A percentile compares a stretch with the other conserved stretches of the same genome.
Evolutionary conservation across 1,140 invertebrate genomes (phyloP).

Genomic region (Venustaconcha ellipsiformis): DNA sequence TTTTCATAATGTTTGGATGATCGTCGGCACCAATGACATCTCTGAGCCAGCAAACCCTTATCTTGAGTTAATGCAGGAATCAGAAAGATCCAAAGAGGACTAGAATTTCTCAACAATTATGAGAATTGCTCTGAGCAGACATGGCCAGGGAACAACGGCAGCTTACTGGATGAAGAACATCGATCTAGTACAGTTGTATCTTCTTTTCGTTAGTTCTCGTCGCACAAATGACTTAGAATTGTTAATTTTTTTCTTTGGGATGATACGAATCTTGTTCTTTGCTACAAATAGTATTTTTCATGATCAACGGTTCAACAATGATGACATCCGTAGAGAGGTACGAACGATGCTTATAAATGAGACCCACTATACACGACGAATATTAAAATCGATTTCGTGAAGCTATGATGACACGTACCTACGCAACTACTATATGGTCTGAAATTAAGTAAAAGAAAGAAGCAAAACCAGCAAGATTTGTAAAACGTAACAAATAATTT

Average conservation of each 20-base stretch:
- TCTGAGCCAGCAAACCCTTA: too few relatives aligned
- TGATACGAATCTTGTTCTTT: conserved; percentile 4
- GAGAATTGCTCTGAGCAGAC: conserved; percentile 5
- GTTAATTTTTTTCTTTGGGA: conserved; percentile 8
- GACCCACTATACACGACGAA: conserved; percentile 1
- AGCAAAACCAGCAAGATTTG: too few relatives aligned
- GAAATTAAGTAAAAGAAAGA: too few relatives aligned
- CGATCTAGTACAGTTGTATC: conserved; percentile 13
- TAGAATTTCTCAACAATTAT: conserved; percentile 1
- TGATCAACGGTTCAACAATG: conserved; percentile 10
- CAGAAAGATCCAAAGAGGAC: not conserved
- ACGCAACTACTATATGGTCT: too few relatives aligned
- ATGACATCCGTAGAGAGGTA: conserved; percentile 4
- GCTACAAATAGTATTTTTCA: conserved; percentile 2
- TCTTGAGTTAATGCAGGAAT: too few relatives aligned
- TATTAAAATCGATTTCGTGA: not conserved
- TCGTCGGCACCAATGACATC: too few relatives aligned
- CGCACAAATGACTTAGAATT: conserved; percentile 12
- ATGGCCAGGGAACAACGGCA: conserved; percentile 11
- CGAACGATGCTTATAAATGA: not conserved
- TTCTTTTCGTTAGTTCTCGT: conserved; percentile 13
- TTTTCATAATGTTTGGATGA: too few relatives aligned
- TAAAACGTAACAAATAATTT: too few relatives aligned
- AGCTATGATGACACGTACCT: too few relatives aligned
- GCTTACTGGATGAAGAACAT: conserved; percentile 10